These are phyloP conservation scores for Patella pellucida DNA, from an alignment of 2,888 invertebrate species.

Conservation along the genomic window DNA sequence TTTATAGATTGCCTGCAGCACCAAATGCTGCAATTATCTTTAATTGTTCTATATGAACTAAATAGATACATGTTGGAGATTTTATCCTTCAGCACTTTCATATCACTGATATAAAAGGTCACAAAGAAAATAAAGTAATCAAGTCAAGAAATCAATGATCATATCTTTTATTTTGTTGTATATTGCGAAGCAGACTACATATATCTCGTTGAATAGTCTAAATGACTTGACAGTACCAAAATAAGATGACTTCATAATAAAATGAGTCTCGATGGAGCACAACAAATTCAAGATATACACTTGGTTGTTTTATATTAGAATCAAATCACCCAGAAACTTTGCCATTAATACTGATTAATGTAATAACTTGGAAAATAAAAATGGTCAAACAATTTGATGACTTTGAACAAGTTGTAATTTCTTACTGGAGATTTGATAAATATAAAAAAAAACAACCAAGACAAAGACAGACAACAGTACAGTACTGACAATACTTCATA, in stretches of 20 bases:
- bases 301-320: neutral
- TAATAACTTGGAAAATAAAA: constrained; percentile 15
- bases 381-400: neutral
- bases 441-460: neutral
- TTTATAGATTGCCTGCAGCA: no score
- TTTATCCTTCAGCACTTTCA: no score
- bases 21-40: no score
- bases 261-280: constrained; percentile 31
- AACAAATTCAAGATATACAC: constrained; percentile 23
- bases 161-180: constrained; percentile 44
- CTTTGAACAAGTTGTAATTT: neutral
- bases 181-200: constrained; percentile 47
- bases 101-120: neutral
- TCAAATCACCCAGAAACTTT: constrained; percentile 6
- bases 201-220: constrained; percentile 41
- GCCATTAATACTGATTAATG: constrained; percentile 18
- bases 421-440: neutral
- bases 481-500: constrained; percentile 12
- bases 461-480: constrained; percentile 10
- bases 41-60: no score
- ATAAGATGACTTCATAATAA: constrained; percentile 30
- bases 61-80: neutral
- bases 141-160: constrained; percentile 18
- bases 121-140: neutral
- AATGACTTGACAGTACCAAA: constrained; percentile 40